A percentile compares a stretch with the other conserved stretches of the same genome.
Evolutionary conservation across 2,113 vertebrate species (phyloP).

Genomic region (rabbit (Oryctolagus cuniculus)): mOryCun1.1 NC_091451.1:31309501-31310000

Average conservation of each 20-base stretch:
- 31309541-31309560: constrained; percentile 96
- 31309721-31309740: constrained; percentile 96
- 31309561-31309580: constrained; percentile 96
- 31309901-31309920: constrained; percentile 96
- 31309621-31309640: constrained; percentile 94
- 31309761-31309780: constrained; percentile 96
- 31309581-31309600: constrained; percentile 98
- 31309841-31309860: constrained; percentile 95
- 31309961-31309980: constrained; percentile 96
- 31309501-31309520: constrained; percentile 91
- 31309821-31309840: constrained; percentile 96
- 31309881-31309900: constrained; percentile 95
- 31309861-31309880: constrained; percentile 94
- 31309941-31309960: constrained; percentile 96
- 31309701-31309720: constrained; percentile 95
- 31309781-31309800: constrained; percentile 95
- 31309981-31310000: constrained; percentile 96
- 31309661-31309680: constrained; percentile 95
- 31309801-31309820: constrained; percentile 96
- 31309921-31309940: constrained; percentile 97
- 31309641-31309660: constrained; percentile 96
- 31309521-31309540: constrained; percentile 97
- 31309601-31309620: constrained; percentile 96
- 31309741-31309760: constrained; percentile 94
- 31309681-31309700: constrained; percentile 97